These are phyloP conservation scores for Hydractinia symbiolongicarpus DNA, from an alignment of 30 jellyfish, hydroid and myxozoan genomes.

Conservation along the genomic window DNA sequence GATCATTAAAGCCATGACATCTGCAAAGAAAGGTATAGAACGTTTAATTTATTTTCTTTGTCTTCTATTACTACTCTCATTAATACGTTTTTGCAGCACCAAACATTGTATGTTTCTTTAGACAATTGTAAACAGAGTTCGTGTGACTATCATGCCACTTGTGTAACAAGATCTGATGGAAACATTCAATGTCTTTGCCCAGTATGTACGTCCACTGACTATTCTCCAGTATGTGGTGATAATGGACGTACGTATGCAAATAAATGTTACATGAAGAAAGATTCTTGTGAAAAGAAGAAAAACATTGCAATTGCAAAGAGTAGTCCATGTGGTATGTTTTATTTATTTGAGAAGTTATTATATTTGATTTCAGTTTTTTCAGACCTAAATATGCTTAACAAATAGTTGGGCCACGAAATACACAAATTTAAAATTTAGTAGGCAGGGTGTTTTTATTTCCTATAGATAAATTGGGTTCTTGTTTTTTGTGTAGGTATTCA, in stretches of 20 bases:
- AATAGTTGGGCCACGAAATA: too few species aligned
- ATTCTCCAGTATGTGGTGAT: constrained; percentile 63
- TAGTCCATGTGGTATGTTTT: constrained; percentile 16
- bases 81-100: not conserved
- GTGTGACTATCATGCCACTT: constrained; percentile 39
- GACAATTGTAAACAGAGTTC: constrained; percentile 53
- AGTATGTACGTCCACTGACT: constrained; percentile 18
- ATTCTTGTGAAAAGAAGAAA: constrained; percentile 30
- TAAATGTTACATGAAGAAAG: constrained; percentile 45
- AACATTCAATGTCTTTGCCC: constrained; percentile 36
- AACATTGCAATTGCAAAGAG: not conserved
- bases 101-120: not conserved
- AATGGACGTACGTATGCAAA: constrained; percentile 69
- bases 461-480: not conserved
- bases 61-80: too few species aligned
- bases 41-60: not conserved
- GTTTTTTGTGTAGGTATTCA: constrained; percentile 10
- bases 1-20: not conserved
- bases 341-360: too few species aligned
- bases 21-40: not conserved
- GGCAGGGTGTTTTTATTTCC: too few species aligned
- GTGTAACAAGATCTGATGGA: constrained; percentile 28
- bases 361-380: too few species aligned
- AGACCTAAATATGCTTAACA: too few species aligned
- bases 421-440: too few species aligned